These are phyloP conservation scores for Aplochiton taeniatus DNA, from an alignment of 2,797 vertebrate species.

Conservation along the genomic window DNA sequence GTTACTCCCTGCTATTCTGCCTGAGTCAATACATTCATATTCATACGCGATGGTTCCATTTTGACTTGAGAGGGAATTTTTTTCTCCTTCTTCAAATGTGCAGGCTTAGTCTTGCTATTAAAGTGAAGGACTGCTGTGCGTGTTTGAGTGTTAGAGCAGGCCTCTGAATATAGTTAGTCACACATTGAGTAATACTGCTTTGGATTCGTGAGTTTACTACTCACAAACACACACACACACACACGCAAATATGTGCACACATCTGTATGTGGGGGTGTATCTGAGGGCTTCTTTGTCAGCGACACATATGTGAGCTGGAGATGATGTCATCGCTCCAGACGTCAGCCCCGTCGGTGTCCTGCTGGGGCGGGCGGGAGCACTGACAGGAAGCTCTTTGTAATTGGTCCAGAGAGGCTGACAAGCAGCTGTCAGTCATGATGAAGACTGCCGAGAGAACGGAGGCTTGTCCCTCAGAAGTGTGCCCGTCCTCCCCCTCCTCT, in stretches of 20 bases:
- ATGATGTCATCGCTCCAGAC: conserved; percentile 56
- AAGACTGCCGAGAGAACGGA: neutral
- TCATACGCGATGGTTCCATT: too few relatives aligned
- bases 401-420: neutral
- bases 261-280: neutral
- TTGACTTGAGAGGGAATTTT: too few relatives aligned
- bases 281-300: conserved; percentile 22
- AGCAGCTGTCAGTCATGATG: conserved; percentile 8
- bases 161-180: too few relatives aligned
- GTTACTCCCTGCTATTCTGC: too few relatives aligned
- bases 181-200: too few relatives aligned
- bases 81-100: too few relatives aligned
- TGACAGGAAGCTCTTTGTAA: neutral
- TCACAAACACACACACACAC: neutral
- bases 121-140: too few relatives aligned
- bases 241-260: neutral
- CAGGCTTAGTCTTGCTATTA: too few relatives aligned
- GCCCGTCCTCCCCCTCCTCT: conserved; percentile 1
- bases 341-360: conserved; percentile 45
- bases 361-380: neutral
- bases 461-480: neutral
- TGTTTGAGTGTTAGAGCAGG: too few relatives aligned
- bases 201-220: neutral
- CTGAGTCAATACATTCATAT: too few relatives aligned
- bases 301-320: neutral